A percentile compares a stretch with the other conserved stretches of the same genome.
Evolutionary conservation across 1,140 invertebrate species (phyloP).

Genomic region (Drosophila navojoa): DNA sequence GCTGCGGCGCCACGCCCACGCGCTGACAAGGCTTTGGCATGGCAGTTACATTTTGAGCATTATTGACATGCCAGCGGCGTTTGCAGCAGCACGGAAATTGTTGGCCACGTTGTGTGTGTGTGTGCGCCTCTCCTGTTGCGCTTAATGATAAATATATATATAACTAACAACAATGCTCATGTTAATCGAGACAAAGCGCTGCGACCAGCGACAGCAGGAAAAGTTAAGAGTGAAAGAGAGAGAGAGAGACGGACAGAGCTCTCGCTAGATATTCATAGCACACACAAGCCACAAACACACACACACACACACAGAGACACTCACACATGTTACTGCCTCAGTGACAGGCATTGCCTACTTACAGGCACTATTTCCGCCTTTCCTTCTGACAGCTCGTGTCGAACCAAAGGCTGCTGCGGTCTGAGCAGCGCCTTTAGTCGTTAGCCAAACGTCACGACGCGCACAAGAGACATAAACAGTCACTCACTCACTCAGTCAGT

Average conservation of each 20-base stretch:
- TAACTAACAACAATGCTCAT: constrained; percentile 54
- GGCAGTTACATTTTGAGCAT: constrained; percentile 73
- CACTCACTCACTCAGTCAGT: constrained; percentile 14
- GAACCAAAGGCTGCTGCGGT: constrained; percentile 57
- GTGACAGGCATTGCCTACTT: constrained; percentile 68
- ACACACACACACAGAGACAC: neutral
- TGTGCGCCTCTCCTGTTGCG: constrained; percentile 65
- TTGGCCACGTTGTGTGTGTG: constrained; percentile 32
- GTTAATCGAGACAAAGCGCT: constrained; percentile 77
- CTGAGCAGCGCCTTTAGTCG: constrained; percentile 63
- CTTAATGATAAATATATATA: constrained; percentile 65
- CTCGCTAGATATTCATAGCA: constrained; percentile 58
- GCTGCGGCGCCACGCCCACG: constrained; percentile 21
- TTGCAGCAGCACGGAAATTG: constrained; percentile 57
- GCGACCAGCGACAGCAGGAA: constrained; percentile 5
- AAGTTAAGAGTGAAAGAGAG: neutral
- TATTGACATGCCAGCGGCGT: constrained; percentile 79
- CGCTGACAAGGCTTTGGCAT: constrained; percentile 16
- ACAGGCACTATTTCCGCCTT: constrained; percentile 78
- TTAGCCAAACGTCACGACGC: constrained; percentile 62
- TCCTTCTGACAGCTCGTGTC: constrained; percentile 67
- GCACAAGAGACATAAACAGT: constrained; percentile 27
- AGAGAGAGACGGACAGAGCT: neutral
- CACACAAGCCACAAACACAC: constrained; percentile 31
- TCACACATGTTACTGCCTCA: neutral